Evolutionary conservation across 2,113 vertebrate species (phyloP), one percentile per base, ranked within the genome.

Genomic region (Macaca mulatta): DNA sequence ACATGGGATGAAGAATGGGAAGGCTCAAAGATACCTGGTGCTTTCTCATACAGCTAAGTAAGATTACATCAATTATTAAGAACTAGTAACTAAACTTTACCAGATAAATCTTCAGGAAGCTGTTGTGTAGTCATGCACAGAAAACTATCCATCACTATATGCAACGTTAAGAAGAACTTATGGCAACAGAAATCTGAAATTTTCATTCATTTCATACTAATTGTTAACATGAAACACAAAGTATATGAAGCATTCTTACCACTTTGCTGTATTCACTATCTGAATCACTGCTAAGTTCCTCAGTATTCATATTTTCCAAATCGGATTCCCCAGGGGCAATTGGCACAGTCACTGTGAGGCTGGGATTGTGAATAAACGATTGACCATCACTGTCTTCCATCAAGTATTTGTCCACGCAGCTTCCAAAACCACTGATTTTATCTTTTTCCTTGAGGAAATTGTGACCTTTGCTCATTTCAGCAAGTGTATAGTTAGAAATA

Each of bases 291-390:
- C 99, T 99, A 98, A 99, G 99, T 92, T 99, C 99, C 84, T 99
- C 99, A 1, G 99, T 99, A 98, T 99, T 99, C 87, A 99, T 98
- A 96, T 98, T 99, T 95, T 99, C 99, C 98, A 99, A 99, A 98
- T 99, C 99, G 45, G 99, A 99, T 98, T 99, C 99, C 86, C 99
- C 99, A 55, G 97, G 98, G 82, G 99, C 99, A 77, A 99, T 99
- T 5, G 99, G 99, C 67, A 99, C 99, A 0, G 99, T 99, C 81
- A 99, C 98, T 17, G 99, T 99, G 97, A 99, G 97, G 97, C 98
- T 99, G 86, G 99, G 98, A 89, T 99, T 99, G 98, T 99, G 98
- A 96, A 99, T 99, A 97, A 99, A 99, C 27, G 99, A 99, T 81
- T 99, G 98, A 89, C 98, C 98, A 96, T 99, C 99, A 89, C 74